Evolutionary conservation across 2,113 vertebrate species (phyloP).

Genomic region (Sinocyclocheilus anshuiensis): DNA sequence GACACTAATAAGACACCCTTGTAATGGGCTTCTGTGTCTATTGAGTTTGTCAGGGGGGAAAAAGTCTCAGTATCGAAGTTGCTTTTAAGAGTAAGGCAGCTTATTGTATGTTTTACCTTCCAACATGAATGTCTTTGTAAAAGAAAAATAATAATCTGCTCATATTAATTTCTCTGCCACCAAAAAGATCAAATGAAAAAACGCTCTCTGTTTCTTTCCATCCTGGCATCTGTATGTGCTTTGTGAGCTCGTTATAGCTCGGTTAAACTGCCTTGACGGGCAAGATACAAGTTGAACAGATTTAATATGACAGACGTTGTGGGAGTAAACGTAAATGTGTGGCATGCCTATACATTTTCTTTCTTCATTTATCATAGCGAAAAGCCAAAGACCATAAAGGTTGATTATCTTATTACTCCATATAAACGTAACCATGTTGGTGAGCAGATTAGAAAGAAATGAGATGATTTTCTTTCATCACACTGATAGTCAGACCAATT

Average conservation of each 20-base stretch:
- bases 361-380: neutral
- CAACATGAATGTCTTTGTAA: slow-evolving; percentile 50
- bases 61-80: slow-evolving; percentile 48
- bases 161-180: slow-evolving; percentile 52
- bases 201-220: neutral
- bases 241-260: slow-evolving; percentile 23
- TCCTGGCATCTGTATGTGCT: neutral
- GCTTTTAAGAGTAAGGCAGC: slow-evolving; percentile 47
- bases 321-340: neutral
- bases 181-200: slow-evolving; percentile 54
- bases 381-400: slow-evolving; percentile 1
- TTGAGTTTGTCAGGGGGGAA: slow-evolving; percentile 45
- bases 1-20: slow-evolving; percentile 48
- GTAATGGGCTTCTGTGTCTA: slow-evolving; percentile 42
- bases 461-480: neutral
- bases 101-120: slow-evolving; percentile 25
- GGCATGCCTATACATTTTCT: slow-evolving; percentile 2
- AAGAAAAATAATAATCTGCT: slow-evolving; percentile 58
- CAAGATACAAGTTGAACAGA: slow-evolving; percentile 32
- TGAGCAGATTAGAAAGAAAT: neutral
- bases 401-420: neutral
- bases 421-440: neutral
- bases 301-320: slow-evolving; percentile 20
- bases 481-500: slow-evolving; percentile 9
- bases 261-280: slow-evolving; percentile 12